A percentile compares a stretch with the other conserved stretches of the same genome.
Conservation (phyloP, 2,797 vertebrate genomes). For the Myripristis jacobus region DNA sequence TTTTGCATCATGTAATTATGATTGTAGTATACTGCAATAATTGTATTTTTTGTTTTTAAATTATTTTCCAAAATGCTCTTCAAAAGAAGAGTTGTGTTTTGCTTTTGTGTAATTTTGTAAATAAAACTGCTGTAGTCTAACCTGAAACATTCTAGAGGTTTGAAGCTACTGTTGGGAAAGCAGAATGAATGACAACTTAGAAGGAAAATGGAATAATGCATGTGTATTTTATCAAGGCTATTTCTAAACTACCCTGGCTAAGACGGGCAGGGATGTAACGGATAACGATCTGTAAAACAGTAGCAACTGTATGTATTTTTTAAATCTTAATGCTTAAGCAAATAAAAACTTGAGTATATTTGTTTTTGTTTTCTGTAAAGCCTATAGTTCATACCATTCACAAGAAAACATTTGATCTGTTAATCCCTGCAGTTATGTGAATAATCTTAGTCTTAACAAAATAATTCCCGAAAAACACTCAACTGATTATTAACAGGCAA, state of each 20-base stretch:
- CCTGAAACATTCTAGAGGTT: constrained; percentile 88
- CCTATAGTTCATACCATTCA: not conserved
- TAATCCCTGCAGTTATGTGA: no score
- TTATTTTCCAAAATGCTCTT: constrained; percentile 84
- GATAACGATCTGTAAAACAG: constrained; percentile 70
- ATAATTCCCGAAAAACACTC: no score
- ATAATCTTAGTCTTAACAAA: no score
- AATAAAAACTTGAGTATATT: constrained; percentile 82
- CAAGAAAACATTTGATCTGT: not conserved
- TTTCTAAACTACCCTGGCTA: constrained; percentile 83
- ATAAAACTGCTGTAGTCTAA: constrained; percentile 93
- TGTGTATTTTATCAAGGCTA: constrained; percentile 87
- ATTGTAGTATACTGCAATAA: constrained; percentile 99
- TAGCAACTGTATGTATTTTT: constrained; percentile 80
- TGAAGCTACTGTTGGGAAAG: constrained; percentile 81
- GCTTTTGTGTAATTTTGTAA: constrained; percentile 94
- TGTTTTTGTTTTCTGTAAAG: constrained; percentile 25
- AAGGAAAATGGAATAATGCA: constrained; percentile 73
- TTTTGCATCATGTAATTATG: constrained; percentile 94
- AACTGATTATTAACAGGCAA: not conserved
- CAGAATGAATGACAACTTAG: constrained; percentile 33
- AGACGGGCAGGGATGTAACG: constrained; percentile 29
- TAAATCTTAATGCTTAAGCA: constrained; percentile 79
- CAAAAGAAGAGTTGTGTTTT: constrained; percentile 80
- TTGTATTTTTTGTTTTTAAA: constrained; percentile 94